A percentile compares a stretch with the other conserved stretches of the same genome.
phyloP scores from a whole-genome alignment of 2,797 vertebrate genomes.

The Clarias laeviceps region DNA sequence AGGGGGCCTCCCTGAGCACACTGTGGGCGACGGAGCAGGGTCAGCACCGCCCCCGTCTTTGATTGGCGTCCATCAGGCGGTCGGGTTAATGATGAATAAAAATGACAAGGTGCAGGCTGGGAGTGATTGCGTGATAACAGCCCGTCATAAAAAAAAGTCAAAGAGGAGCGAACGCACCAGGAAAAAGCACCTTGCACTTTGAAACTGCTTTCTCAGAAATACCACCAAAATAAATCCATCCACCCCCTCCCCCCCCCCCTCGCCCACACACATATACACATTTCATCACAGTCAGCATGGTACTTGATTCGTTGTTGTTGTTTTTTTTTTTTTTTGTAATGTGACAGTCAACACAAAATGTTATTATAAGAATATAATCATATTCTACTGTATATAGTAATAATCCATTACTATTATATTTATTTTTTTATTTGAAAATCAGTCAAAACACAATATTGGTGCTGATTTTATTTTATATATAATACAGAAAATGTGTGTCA shows the following conservation, averaged over 20 bases:
- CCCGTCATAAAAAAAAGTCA: conserved; percentile 61
- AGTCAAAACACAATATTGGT: no score
- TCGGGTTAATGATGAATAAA: conserved; percentile 69
- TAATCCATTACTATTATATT: no score
- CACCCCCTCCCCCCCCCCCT: no score
- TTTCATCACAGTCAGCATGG: not conserved
- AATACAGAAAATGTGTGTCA: no score
- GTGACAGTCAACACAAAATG: no score
- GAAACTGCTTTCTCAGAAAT: conserved; percentile 32
- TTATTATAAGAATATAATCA: no score
- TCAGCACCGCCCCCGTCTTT: conserved; percentile 57
- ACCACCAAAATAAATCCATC: not conserved
- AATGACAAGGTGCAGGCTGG: conserved; percentile 50
- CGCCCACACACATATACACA: conserved; percentile 13
- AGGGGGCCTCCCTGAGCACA: conserved; percentile 11
- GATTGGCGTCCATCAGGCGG: conserved; percentile 63
- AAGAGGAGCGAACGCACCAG: conserved; percentile 31
- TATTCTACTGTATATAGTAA: no score
- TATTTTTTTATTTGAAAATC: no score
- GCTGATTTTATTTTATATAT: no score
- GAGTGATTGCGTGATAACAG: conserved; percentile 65
- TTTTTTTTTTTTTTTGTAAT: no score
- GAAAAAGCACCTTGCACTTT: conserved; percentile 45
- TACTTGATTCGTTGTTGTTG: no score
- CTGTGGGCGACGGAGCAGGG: conserved; percentile 60